Conservation (phyloP, 2,888 invertebrate genomes). For the Sesia apiformis region DNA sequence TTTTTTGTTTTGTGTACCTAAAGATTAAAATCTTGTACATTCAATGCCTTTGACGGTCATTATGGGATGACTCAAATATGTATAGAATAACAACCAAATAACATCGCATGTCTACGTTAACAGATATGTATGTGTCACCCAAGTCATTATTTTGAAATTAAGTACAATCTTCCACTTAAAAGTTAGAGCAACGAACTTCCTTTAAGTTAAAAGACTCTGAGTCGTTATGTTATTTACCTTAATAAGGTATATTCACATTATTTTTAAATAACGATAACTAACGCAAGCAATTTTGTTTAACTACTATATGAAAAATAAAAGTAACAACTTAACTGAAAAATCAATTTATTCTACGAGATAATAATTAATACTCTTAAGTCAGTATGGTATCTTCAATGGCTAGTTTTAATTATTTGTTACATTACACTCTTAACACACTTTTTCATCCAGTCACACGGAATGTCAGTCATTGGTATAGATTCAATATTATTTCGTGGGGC, state of each 20-base stretch:
- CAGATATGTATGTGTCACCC: constrained; percentile 29
- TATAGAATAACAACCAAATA: not conserved
- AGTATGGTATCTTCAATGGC: not conserved
- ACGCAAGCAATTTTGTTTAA: too few species aligned
- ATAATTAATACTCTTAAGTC: too few species aligned
- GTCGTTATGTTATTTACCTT: too few species aligned
- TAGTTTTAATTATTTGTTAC: not conserved
- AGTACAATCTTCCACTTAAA: constrained; percentile 51
- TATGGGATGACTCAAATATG: not conserved
- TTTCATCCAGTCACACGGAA: not conserved
- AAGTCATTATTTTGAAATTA: constrained; percentile 63
- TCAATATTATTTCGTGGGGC: constrained; percentile 44
- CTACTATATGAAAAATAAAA: too few species aligned
- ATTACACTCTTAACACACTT: not conserved
- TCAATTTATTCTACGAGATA: too few species aligned
- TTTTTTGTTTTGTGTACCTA: not conserved
- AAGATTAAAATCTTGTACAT: not conserved
- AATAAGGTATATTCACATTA: too few species aligned
- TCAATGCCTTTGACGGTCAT: not conserved
- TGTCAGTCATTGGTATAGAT: not conserved
- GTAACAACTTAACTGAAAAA: too few species aligned
- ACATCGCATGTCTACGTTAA: not conserved
- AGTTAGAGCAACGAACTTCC: constrained; percentile 56
- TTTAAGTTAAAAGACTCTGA: constrained; percentile 22
- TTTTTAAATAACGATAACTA: too few species aligned